A percentile compares a stretch with the other conserved stretches of the same genome.
Conservation (phyloP, 2,888 invertebrate species). For the Sturmia bella region DNA sequence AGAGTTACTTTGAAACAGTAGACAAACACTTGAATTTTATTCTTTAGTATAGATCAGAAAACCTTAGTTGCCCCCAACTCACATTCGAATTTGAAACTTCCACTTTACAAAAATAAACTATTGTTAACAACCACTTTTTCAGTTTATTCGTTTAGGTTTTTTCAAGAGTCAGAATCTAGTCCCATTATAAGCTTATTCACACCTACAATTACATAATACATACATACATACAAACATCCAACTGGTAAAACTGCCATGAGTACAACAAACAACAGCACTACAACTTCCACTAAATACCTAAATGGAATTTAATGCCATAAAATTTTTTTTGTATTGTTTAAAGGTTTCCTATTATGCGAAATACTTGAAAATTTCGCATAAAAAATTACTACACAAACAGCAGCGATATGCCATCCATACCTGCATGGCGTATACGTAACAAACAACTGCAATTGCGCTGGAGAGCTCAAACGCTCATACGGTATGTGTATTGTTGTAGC, state of each 20-base stretch:
- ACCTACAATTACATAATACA: constrained; percentile 42
- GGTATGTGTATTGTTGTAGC: background rate
- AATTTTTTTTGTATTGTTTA: constrained; percentile 43
- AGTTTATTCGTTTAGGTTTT: constrained; percentile 57
- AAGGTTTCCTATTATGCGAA: constrained; percentile 36
- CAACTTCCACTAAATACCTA: background rate
- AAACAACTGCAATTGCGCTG: background rate
- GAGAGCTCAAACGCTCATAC: background rate
- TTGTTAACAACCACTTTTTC: constrained; percentile 53
- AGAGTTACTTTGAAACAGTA: no score
- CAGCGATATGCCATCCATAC: background rate
- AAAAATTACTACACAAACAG: background rate
- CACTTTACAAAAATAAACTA: constrained; percentile 22
- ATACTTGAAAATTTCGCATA: constrained; percentile 2
- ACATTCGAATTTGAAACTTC: background rate
- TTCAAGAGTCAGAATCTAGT: constrained; percentile 21
- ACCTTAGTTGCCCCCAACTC: background rate
- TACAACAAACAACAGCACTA: background rate
- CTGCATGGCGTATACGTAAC: constrained; percentile 1
- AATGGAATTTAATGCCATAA: constrained; percentile 25
- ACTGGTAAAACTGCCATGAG: background rate
- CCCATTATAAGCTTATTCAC: constrained; percentile 48
- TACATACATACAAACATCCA: no score
- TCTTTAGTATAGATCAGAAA: no score
- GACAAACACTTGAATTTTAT: no score